phyloP scores from a whole-genome alignment of 2,888 invertebrate genomes.

The Globia sparganii region DNA sequence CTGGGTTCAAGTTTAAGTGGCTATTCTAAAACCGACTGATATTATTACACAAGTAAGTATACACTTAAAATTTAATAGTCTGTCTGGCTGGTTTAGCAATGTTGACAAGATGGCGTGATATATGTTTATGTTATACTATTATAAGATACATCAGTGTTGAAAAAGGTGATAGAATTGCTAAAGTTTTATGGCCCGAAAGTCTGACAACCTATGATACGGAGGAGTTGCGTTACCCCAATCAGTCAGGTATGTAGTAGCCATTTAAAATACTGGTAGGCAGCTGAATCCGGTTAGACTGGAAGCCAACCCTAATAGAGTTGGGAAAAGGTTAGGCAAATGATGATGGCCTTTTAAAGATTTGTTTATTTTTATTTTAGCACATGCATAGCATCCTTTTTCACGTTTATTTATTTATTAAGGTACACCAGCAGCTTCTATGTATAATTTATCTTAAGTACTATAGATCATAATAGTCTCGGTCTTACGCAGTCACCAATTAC shows the following conservation, averaged over 20 bases:
- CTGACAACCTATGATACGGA: too few relatives aligned
- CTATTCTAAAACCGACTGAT: slow-evolving; percentile 14
- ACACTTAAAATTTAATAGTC: slow-evolving; percentile 31
- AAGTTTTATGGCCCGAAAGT: background rate
- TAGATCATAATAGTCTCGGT: too few relatives aligned
- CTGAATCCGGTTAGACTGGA: background rate
- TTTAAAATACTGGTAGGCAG: background rate
- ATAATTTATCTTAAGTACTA: too few relatives aligned
- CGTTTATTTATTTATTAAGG: too few relatives aligned
- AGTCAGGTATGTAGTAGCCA: background rate
- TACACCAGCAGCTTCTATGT: too few relatives aligned
- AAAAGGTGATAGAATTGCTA: background rate
- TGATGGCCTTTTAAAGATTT: background rate
- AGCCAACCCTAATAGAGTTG: background rate
- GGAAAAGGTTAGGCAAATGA: background rate
- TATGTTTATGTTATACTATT: slow-evolving; percentile 3
- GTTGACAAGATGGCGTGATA: slow-evolving; percentile 3
- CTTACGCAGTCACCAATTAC: too few relatives aligned
- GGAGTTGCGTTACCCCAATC: background rate
- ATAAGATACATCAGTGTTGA: background rate
- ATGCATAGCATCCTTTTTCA: too few relatives aligned
- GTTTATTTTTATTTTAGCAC: too few relatives aligned
- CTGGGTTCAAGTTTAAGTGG: slow-evolving; percentile 25
- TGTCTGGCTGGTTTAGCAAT: slow-evolving; percentile 17
- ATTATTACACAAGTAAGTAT: slow-evolving; percentile 25